Base-by-base conservation (phyloP, 2,113 vertebrate genomes). In the Chrysochloris asiatica region DNA sequence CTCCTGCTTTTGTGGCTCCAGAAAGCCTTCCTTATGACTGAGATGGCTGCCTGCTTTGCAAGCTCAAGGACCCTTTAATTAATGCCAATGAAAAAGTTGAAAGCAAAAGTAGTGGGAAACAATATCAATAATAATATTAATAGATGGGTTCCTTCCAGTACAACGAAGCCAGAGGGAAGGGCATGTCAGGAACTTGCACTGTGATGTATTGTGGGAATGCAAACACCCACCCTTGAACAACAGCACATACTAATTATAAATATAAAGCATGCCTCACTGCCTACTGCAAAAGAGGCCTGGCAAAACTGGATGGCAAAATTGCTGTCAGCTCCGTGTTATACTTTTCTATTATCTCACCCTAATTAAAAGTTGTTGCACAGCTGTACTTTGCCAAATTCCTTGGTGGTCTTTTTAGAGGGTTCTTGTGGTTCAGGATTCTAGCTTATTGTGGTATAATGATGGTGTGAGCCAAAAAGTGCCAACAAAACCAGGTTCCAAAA, bases 61-160 rank as follows among this genome's bases (percentile, higher is more conserved):
- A 97, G 67, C 88, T 92, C 84, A 92, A 95, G 85, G 86, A 96
- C 83, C 82, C 72, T 95, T 97, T 97, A 97, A 97, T 95, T 85
- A 96, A 95, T 95, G 88, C 83, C 92, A 96, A 72, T 80, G n/a
- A 75, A 80, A 96, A 78, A 92, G 88, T 92, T 96, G 94, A 96
- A 97, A 96, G 90, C 41, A 91, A 72, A 97, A 65, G 71, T 82
- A 96, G 38, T 52, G 79, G 90, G 86, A 95, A 88, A 86, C 50
- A 90, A 45, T 48, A 69, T n/a, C 54, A 75, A 52, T 45, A 61
- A 24, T 69, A 41, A 54, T 95, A 91, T 83, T 82, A 95, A 95
- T 85, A 96, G 94, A 92, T 73, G 30, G 0, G 0, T 88, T 96
- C 50, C 82, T 92, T 94, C 83, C 54, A 87, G 79, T 69, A 17